Conservation (phyloP, 37 sponge, comb jelly and placozoan species). For the Beroe ovata region DNA sequence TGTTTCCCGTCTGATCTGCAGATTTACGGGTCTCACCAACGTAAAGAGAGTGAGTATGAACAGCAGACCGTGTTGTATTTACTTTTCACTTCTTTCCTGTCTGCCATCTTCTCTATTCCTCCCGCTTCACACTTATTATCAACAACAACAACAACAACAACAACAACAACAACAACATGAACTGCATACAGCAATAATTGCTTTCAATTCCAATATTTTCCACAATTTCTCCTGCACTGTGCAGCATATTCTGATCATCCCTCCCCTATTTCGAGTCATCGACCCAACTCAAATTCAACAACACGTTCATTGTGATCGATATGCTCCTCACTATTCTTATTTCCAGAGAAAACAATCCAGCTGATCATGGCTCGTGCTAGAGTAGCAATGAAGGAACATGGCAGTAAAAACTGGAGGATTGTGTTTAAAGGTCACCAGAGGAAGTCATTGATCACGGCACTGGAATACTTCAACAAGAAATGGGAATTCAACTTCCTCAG, state of each 20-base stretch:
- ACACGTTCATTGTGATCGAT: too few species aligned
- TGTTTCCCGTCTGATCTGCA: slow-evolving; percentile 32
- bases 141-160: too few species aligned
- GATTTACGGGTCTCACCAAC: slow-evolving; percentile 27
- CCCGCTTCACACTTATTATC: too few species aligned
- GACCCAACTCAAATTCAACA: too few species aligned
- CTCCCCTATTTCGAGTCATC: too few species aligned
- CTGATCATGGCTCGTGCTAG: slow-evolving; percentile 3
- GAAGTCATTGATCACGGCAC: not conserved
- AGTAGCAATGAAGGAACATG: not conserved
- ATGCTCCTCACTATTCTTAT: too few species aligned
- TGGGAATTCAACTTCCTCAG: slow-evolving; percentile 18
- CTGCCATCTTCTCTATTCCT: too few species aligned
- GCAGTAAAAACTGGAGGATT: not conserved
- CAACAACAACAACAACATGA: too few species aligned
- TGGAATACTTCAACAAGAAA: not conserved
- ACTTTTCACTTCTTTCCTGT: not conserved
- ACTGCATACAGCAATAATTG: too few species aligned
- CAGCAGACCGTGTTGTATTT: not conserved
- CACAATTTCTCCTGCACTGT: too few species aligned
- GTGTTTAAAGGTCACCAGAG: slow-evolving; percentile 32
- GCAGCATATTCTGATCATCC: too few species aligned
- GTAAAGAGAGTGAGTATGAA: not conserved
- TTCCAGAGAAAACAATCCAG: slow-evolving; percentile 18
- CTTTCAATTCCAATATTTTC: too few species aligned